These are phyloP conservation scores for Bufotes viridis DNA, from an alignment of 2,797 vertebrate species.

Conservation along the genomic window DNA sequence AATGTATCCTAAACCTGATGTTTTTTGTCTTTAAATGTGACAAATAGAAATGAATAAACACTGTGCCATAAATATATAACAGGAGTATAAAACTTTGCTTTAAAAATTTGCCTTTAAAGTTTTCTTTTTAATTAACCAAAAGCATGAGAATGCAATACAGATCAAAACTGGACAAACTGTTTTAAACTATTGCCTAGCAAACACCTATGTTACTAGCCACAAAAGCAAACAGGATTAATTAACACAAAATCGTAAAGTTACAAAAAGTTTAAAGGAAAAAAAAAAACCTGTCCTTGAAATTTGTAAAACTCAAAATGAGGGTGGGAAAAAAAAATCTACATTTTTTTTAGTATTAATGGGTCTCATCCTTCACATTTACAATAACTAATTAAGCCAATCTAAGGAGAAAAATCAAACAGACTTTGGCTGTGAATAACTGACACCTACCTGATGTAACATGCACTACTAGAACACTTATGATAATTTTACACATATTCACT, in stretches of 20 bases:
- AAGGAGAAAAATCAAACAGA: background rate
- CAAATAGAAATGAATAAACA: too few relatives aligned
- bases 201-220: background rate
- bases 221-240: conserved; percentile 1
- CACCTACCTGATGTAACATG: background rate
- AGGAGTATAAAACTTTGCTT: background rate
- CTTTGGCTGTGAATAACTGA: conserved; percentile 24
- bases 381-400: conserved; percentile 17
- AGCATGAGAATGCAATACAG: background rate
- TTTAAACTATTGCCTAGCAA: background rate
- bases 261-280: background rate
- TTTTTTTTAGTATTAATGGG: conserved; percentile 4
- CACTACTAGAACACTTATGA: background rate
- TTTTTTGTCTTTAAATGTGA: too few relatives aligned
- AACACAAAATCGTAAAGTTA: background rate
- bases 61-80: background rate
- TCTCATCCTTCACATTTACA: conserved; percentile 9
- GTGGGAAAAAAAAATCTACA: background rate
- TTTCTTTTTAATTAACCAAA: conserved; percentile 13
- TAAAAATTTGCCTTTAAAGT: background rate
- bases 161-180: conserved; percentile 6
- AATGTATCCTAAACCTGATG: too few relatives aligned
- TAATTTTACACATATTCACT: background rate
- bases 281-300: background rate
- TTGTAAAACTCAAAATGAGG: background rate